Percentiles rank a stretch among this genome's conserved stretches.
Conservation (phyloP, 2,888 invertebrate species). For the Entomobrya multifasciata region DNA sequence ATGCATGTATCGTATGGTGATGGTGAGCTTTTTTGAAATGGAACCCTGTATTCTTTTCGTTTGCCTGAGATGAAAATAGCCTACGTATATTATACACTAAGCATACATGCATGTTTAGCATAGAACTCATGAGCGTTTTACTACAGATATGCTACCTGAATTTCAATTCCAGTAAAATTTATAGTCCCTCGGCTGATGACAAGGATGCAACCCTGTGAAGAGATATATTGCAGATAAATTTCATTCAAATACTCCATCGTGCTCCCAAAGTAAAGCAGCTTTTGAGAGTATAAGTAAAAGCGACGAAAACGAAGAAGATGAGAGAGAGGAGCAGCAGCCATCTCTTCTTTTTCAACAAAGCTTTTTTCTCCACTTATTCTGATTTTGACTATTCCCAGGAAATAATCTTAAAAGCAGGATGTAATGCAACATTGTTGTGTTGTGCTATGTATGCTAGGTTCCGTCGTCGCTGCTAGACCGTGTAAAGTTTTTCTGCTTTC, state of each 20-base stretch:
- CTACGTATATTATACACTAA: too few species aligned
- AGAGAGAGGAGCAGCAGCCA: too few species aligned
- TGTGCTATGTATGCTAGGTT: background rate
- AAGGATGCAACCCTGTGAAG: constrained; percentile 70
- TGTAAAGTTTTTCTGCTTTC: too few species aligned
- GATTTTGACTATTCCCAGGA: constrained; percentile 53
- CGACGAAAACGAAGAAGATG: too few species aligned
- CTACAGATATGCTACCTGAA: constrained; percentile 75
- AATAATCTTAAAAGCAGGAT: constrained; percentile 47
- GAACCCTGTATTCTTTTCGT: background rate
- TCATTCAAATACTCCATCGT: constrained; percentile 43
- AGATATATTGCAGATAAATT: constrained; percentile 74
- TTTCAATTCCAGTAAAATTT: constrained; percentile 76
- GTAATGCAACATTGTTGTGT: background rate
- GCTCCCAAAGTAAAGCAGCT: background rate
- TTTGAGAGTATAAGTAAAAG: background rate
- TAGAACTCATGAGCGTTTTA: constrained; percentile 44
- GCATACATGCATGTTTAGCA: too few species aligned
- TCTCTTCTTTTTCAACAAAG: constrained; percentile 23
- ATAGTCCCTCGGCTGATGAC: constrained; percentile 76
- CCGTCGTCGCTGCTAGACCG: background rate
- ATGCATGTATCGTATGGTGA: too few species aligned
- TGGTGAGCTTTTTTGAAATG: constrained; percentile 8
- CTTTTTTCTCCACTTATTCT: constrained; percentile 47
- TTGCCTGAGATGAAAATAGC: too few species aligned